Evolutionary conservation across 2,797 vertebrate genomes (phyloP), one percentile per base, ranked within the genome.

Genomic region (Pempheris klunzingeri): DNA sequence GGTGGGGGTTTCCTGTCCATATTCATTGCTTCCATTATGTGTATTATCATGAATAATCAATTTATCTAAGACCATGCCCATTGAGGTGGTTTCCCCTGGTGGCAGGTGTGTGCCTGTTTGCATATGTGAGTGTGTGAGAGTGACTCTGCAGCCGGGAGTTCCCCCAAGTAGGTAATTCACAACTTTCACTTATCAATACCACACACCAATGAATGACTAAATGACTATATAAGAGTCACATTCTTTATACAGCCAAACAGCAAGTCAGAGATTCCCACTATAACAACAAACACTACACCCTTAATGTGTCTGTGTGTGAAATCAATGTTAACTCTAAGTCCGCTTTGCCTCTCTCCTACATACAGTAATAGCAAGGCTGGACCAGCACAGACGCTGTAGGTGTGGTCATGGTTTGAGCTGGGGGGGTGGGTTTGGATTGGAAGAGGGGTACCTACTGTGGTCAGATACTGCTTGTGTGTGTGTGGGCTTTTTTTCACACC

Each of bases 71-170:
- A 43, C 11, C n/a, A 3, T 65, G 49, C 49, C 52, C 24, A 54
- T 22, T 43, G 20, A 50, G 83, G 90, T 89, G 74, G 24, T 90
- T 93, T 87, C 88, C 87, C 82, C 28, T 65, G 36, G 26, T 57
- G 69, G 74, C 84, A 91, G 84, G 75, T 90, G 86, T 69, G 20
- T 34, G 53, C 3, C 7, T 84, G 74, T 85, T 80, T 84, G 52
- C 66, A 57, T 82, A n/a, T 41, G 22, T 75, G 64, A 73, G 49
- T 34, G 47, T 22, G 20, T 71, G 24, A 57, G 67, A 79, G 55
- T 36, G 54, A 61, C 47, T 74, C 6, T 61, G 63, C 68, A 55
- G 17, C 17, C 5, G 74, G 85, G 79, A 81, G 49, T 87, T 87
- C 74, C 87, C 87, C 76, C 11, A 24, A 32, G 36, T 53, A 52